phyloP scores from a whole-genome alignment of 2,888 invertebrate species.

The Hirtodrosophila alboralis region DNA sequence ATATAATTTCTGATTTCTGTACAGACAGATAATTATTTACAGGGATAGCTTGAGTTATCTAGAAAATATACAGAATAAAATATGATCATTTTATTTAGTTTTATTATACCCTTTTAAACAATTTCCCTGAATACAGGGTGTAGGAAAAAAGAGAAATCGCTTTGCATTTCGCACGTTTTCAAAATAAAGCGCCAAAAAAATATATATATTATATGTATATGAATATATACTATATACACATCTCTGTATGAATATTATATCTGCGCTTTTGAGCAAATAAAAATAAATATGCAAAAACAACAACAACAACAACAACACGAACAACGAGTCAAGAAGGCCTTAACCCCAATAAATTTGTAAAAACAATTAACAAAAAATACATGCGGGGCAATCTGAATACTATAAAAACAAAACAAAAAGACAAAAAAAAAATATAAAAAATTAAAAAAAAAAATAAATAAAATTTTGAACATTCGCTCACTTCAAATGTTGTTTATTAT shows the following conservation, averaged over 20 bases:
- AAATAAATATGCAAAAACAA: conserved; percentile 45
- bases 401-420: conserved; percentile 23
- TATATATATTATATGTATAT: background rate
- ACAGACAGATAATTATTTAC: no score
- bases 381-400: conserved; percentile 44
- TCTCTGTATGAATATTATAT: conserved; percentile 13
- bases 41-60: no score
- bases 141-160: conserved; percentile 64
- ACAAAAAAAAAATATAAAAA: conserved; percentile 6
- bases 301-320: conserved; percentile 18
- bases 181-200: conserved; percentile 39
- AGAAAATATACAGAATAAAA: no score
- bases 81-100: no score
- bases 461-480: background rate
- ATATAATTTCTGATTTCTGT: no score
- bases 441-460: conserved; percentile 6
- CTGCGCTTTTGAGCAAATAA: conserved; percentile 32
- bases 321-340: conserved; percentile 62
- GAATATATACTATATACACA: background rate
- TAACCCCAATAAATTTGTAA: conserved; percentile 74
- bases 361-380: conserved; percentile 59
- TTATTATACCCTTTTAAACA: no score
- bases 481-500: conserved; percentile 13
- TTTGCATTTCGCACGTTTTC: conserved; percentile 53
- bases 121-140: no score